Evolutionary conservation across 2,113 vertebrate genomes (phyloP).

Genomic region (Alces alces): DNA sequence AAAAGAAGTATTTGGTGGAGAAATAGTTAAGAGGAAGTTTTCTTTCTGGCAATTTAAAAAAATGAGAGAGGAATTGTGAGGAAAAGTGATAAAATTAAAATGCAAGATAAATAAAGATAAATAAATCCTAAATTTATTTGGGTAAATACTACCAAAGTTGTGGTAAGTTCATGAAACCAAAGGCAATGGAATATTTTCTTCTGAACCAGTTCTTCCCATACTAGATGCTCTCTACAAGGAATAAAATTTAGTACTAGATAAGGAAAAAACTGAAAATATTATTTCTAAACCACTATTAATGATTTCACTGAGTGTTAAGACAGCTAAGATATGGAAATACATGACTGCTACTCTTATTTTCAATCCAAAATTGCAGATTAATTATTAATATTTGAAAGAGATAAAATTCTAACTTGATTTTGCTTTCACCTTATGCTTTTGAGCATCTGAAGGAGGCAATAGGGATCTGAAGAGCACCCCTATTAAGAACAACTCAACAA

Average conservation of each 20-base stretch:
- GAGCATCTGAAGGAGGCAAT: not conserved
- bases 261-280: not conserved
- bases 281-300: not conserved
- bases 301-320: not conserved
- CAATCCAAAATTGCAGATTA: not conserved
- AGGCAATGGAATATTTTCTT: not conserved
- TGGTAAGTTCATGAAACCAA: not conserved
- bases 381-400: not conserved
- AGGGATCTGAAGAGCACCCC: not conserved
- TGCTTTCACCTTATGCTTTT: not conserved
- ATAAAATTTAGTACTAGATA: not conserved
- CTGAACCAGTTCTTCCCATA: not conserved
- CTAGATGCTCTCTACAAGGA: not conserved
- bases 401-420: not conserved
- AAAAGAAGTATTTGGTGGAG: not conserved
- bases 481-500: not conserved
- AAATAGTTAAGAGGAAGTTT: not conserved
- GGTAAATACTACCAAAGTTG: not conserved
- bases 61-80: not conserved
- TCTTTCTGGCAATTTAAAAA: not conserved
- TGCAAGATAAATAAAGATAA: not conserved
- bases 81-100: not conserved
- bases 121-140: not conserved
- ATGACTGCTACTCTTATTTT: not conserved
- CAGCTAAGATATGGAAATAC: not conserved